A percentile compares a stretch with the other conserved stretches of the same genome.
These are phyloP conservation scores for Micrastur ruficollis DNA, from an alignment of 2,797 vertebrate genomes.

Conservation along the genomic window DNA sequence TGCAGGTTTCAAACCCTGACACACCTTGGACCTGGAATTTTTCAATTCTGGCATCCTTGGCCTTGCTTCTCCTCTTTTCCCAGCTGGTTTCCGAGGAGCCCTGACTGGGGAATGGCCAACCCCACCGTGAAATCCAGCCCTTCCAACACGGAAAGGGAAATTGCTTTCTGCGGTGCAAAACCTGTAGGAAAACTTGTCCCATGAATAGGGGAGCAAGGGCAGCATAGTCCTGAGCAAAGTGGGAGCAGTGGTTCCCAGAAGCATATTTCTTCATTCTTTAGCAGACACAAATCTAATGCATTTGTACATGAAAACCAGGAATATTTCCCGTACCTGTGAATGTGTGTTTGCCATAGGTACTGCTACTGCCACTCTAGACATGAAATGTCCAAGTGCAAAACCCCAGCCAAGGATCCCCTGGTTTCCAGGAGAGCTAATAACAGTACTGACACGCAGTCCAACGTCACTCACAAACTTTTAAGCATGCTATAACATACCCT, in stretches of 20 bases:
- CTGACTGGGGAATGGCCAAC: not conserved
- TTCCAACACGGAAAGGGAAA: not conserved
- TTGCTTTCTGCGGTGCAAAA: not conserved
- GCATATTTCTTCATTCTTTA: not conserved
- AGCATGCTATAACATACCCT: not conserved
- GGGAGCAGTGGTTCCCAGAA: not conserved
- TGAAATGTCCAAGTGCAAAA: not conserved
- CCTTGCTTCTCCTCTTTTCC: not conserved
- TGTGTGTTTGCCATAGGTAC: not conserved
- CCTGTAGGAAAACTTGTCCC: not conserved
- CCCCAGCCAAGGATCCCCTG: not conserved
- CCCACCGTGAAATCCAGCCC: rapidly evolving
- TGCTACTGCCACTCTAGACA: too few species aligned
- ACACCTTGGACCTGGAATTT: not conserved
- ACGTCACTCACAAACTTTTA: rapidly evolving
- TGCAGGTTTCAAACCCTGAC: not conserved
- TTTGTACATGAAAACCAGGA: not conserved
- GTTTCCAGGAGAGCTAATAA: not conserved
- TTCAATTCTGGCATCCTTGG: not conserved
- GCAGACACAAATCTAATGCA: rapidly evolving
- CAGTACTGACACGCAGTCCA: not conserved
- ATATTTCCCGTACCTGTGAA: not conserved
- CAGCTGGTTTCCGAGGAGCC: not conserved
- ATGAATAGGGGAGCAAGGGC: not conserved
- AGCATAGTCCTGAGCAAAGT: not conserved